phyloP scores from a whole-genome alignment of 2,113 vertebrate genomes.

The Amphiprion ocellaris region DNA sequence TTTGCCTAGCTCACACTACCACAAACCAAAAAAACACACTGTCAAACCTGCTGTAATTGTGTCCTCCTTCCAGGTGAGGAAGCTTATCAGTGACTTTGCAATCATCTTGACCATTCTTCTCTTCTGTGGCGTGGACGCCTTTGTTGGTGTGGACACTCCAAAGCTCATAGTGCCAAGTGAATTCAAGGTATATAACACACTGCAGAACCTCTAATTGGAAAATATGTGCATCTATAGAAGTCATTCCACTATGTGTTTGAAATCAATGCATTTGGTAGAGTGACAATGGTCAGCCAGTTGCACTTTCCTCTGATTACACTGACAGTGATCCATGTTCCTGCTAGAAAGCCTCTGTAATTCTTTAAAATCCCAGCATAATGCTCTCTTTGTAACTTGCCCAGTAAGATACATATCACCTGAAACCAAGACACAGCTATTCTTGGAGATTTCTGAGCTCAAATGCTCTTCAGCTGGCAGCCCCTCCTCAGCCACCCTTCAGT shows the following conservation, averaged over 20 bases:
- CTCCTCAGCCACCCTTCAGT: neutral
- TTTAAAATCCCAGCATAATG: conserved; percentile 53
- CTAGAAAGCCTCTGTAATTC: conserved; percentile 45
- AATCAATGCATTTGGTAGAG: neutral
- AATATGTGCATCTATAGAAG: neutral
- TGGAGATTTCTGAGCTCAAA: conserved; percentile 28
- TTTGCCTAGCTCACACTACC: neutral
- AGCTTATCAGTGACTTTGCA: conserved; percentile 98
- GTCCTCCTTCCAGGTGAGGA: conserved; percentile 88
- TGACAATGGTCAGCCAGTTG: conserved; percentile 3
- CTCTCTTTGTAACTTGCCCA: conserved; percentile 48
- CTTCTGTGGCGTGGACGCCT: conserved; percentile 95
- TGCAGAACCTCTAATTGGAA: neutral
- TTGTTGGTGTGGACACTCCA: conserved; percentile 95
- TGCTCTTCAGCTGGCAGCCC: conserved; percentile 30
- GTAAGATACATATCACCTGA: conserved; percentile 38
- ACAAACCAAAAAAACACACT: neutral
- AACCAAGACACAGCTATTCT: conserved; percentile 44
- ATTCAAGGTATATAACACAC: conserved; percentile 90
- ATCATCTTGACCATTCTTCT: conserved; percentile 96
- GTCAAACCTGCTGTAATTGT: neutral
- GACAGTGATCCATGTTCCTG: conserved; percentile 49
- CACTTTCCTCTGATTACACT: conserved; percentile 42
- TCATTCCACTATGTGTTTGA: neutral
- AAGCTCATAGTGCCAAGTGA: conserved; percentile 98